A percentile compares a stretch with the other conserved stretches of the same genome.
Conservation (phyloP, 1,140 invertebrate genomes). For the Musca domestica region DNA sequence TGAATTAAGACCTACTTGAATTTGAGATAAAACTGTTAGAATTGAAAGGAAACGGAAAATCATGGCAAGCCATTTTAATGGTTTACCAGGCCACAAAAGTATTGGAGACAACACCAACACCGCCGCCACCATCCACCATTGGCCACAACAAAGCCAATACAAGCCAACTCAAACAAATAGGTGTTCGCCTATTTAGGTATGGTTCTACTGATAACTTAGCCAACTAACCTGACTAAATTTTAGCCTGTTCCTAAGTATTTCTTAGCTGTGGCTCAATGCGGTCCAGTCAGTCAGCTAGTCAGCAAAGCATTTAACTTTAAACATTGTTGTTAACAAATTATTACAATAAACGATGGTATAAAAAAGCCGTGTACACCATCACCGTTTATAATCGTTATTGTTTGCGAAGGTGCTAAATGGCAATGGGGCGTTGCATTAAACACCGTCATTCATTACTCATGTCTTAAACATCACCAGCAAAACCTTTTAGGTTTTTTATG, state of each 20-base stretch:
- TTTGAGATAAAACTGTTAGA: too few relatives aligned
- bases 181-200: slow-evolving; percentile 11
- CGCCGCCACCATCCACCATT: too few relatives aligned
- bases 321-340: slow-evolving; percentile 22
- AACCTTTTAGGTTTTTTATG: too few relatives aligned
- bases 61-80: too few relatives aligned
- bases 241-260: too few relatives aligned
- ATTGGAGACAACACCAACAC: too few relatives aligned
- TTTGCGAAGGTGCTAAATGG: slow-evolving; percentile 4
- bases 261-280: not conserved
- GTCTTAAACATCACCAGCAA: not conserved
- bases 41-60: too few relatives aligned
- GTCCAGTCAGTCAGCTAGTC: not conserved
- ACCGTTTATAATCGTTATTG: too few relatives aligned
- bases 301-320: not conserved
- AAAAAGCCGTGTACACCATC: not conserved
- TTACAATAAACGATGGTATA: slow-evolving; percentile 2
- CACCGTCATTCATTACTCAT: slow-evolving; percentile 21
- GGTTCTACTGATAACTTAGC: not conserved
- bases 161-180: not conserved
- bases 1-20: too few relatives aligned
- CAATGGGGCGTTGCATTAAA: slow-evolving; percentile 12
- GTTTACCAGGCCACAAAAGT: too few relatives aligned
- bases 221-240: too few relatives aligned
- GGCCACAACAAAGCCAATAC: not conserved